These are phyloP conservation scores for Suncus etruscus DNA, from an alignment of 2,113 vertebrate species.

Conservation along the genomic window DNA sequence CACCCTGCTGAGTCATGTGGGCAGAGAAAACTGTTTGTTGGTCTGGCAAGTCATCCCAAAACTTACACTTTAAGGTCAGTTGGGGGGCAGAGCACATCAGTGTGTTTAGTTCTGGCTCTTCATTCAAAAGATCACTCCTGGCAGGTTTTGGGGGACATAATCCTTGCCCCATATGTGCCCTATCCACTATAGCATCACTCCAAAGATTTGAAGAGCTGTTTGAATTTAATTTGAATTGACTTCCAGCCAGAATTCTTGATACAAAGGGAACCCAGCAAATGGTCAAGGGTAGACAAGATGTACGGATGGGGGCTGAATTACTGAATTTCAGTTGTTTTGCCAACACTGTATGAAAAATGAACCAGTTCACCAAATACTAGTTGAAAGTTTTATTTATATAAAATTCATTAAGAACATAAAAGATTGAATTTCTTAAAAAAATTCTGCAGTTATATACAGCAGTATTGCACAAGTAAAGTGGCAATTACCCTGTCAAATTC, in stretches of 20 bases:
- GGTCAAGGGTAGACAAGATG: neutral
- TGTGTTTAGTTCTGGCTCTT: too few relatives aligned
- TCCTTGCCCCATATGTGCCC: too few relatives aligned
- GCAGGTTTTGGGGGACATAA: too few relatives aligned
- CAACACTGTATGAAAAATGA: neutral
- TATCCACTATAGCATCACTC: neutral
- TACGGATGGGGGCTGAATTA: neutral
- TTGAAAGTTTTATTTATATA: constrained; percentile 92
- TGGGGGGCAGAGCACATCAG: neutral
- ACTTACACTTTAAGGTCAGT: too few relatives aligned
- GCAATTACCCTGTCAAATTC: constrained; percentile 96
- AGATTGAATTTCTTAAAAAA: constrained; percentile 88
- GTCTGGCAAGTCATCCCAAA: neutral
- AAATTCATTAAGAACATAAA: constrained; percentile 90
- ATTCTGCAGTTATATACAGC: constrained; percentile 93
- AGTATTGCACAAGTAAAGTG: constrained; percentile 93
- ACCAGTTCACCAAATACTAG: constrained; percentile 61
- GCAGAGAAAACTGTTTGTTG: neutral
- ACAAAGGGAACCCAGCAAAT: rapidly evolving
- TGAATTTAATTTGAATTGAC: constrained; percentile 8
- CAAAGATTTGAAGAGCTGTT: constrained; percentile 4
- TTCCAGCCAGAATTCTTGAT: neutral
- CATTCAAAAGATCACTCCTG: too few relatives aligned
- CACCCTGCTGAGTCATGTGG: constrained; percentile 13
- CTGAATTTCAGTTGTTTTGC: neutral